phyloP scores from a whole-genome alignment of 2,113 vertebrate species.

The Cyprichromis sp. region DNA sequence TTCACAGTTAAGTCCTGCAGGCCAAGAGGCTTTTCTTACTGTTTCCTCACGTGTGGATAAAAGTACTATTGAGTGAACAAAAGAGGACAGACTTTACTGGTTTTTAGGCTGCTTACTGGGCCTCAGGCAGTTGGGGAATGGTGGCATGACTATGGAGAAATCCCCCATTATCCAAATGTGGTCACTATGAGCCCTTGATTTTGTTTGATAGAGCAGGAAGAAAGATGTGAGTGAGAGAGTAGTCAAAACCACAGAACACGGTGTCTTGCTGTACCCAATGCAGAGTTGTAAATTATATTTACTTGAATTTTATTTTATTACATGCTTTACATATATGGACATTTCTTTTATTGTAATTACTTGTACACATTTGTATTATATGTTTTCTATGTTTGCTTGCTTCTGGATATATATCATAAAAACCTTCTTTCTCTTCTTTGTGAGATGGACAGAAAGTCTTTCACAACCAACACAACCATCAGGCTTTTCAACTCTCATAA shows the following conservation, averaged over 20 bases:
- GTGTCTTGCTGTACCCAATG: neutral
- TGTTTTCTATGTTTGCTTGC: neutral
- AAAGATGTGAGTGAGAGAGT: neutral
- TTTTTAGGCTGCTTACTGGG: constrained; percentile 2
- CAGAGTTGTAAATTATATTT: neutral
- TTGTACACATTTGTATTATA: neutral
- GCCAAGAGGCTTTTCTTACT: constrained; percentile 32
- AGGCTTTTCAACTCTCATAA: neutral
- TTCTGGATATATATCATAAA: neutral
- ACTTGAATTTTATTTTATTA: neutral
- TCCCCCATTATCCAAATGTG: neutral
- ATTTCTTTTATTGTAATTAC: neutral
- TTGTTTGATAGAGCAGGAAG: neutral
- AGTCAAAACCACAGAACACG: neutral
- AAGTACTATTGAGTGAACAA: constrained; percentile 2
- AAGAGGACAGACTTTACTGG: neutral
- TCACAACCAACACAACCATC: neutral
- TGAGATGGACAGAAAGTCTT: neutral
- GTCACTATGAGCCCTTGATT: neutral
- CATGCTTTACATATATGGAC: neutral
- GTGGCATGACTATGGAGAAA: neutral
- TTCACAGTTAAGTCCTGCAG: constrained; percentile 9
- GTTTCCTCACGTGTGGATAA: constrained; percentile 48
- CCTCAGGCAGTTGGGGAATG: neutral
- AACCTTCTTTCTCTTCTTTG: neutral